These are phyloP conservation scores for Nixonia krombeini DNA, from an alignment of 1,140 invertebrate species.

Conservation along the genomic window DNA sequence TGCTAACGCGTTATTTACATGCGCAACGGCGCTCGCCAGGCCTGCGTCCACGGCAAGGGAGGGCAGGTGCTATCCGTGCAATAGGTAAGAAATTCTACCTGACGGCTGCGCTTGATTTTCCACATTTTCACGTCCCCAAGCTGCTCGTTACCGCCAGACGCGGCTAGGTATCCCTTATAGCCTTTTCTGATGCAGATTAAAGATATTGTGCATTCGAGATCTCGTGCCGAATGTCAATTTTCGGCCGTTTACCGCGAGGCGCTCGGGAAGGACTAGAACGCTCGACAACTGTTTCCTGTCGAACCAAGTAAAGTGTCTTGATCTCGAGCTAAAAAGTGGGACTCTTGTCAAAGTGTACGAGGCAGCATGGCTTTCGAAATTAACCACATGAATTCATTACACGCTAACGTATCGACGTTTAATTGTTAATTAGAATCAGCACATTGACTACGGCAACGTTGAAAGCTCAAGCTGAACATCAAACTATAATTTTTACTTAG, in stretches of 20 bases:
- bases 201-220: not conserved
- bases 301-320: no score
- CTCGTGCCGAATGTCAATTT: not conserved
- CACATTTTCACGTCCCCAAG: slow-evolving; percentile 23
- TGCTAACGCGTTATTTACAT: slow-evolving; percentile 47
- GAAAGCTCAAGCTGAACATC: not conserved
- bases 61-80: slow-evolving; percentile 25
- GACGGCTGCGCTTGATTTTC: slow-evolving; percentile 31
- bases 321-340: no score
- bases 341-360: not conserved
- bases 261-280: not conserved
- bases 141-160: not conserved
- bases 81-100: slow-evolving; percentile 35
- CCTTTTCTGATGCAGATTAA: slow-evolving; percentile 8
- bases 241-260: not conserved
- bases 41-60: slow-evolving; percentile 14
- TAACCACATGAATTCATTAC: not conserved
- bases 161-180: slow-evolving; percentile 7
- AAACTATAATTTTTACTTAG: not conserved
- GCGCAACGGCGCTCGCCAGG: slow-evolving; percentile 26
- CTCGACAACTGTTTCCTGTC: not conserved
- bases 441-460: no score
- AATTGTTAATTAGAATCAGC: no score
- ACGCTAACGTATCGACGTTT: no score
- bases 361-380: not conserved